A percentile compares a stretch with the other conserved stretches of the same genome.
phyloP scores from a whole-genome alignment of 2,888 invertebrate genomes.

The Willowsia nigromaculata region DNA sequence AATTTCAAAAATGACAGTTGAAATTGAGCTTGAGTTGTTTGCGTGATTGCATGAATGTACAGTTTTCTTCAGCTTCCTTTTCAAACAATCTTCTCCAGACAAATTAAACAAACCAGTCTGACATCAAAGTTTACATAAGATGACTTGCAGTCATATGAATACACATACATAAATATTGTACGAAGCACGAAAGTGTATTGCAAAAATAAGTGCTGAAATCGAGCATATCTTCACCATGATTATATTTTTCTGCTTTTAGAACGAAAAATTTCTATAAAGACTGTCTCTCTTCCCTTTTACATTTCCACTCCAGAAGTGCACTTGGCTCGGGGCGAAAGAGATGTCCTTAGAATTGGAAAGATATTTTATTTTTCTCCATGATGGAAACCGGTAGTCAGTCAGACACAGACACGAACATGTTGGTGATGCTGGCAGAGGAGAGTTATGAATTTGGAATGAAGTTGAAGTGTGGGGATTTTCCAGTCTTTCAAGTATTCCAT shows the following conservation, averaged over 20 bases:
- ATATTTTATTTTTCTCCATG: slow-evolving; percentile 10
- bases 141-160: neutral
- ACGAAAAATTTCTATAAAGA: neutral
- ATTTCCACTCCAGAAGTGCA: slow-evolving; percentile 20
- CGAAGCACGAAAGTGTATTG: neutral
- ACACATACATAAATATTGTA: neutral
- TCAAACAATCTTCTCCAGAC: neutral
- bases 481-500: slow-evolving; percentile 15
- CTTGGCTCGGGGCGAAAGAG: slow-evolving; percentile 27
- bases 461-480: slow-evolving; percentile 44
- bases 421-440: slow-evolving; percentile 3
- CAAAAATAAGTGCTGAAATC: neutral
- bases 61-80: neutral
- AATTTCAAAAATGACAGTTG: neutral
- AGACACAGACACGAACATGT: neutral
- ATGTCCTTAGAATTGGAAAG: slow-evolving; percentile 21
- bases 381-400: slow-evolving; percentile 33
- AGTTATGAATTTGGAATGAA: slow-evolving; percentile 59
- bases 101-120: neutral
- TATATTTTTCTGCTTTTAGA: neutral
- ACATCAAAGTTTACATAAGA: neutral
- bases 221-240: neutral
- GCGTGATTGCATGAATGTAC: neutral
- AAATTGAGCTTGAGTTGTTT: neutral
- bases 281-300: neutral